Evolutionary conservation across 2,113 vertebrate genomes (phyloP).

Genomic region (Cheilinus undulatus): DNA sequence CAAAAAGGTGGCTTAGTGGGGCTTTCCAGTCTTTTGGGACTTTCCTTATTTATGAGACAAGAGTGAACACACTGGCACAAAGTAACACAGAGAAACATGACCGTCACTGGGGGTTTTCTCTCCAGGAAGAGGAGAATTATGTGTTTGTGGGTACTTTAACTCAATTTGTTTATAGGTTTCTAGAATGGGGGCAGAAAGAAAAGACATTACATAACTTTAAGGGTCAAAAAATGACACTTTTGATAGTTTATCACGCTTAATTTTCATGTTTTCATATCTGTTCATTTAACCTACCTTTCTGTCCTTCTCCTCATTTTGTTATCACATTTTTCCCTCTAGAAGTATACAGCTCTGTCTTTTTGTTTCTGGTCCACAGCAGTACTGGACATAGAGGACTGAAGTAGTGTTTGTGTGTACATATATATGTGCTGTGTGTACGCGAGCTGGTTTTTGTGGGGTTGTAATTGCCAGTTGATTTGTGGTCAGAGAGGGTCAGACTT

Average conservation of each 20-base stretch:
- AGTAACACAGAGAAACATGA: conserved; percentile 47
- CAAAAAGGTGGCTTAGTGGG: conserved; percentile 47
- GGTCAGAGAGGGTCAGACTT: conserved; percentile 66
- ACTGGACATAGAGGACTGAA: not conserved
- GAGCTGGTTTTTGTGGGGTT: conserved; percentile 32
- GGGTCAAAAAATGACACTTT: not conserved
- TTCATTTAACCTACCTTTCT: not conserved
- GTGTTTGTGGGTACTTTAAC: not conserved
- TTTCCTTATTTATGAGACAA: conserved; percentile 61
- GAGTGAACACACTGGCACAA: conserved; percentile 15
- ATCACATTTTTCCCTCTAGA: conserved; percentile 10
- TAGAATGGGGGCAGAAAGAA: not conserved
- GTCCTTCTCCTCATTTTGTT: conserved; percentile 1
- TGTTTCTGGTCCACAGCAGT: conserved; percentile 13
- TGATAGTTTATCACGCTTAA: not conserved
- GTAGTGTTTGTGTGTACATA: conserved; percentile 10
- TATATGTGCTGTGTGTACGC: conserved; percentile 10
- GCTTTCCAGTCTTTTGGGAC: conserved; percentile 43
- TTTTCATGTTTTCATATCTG: too few relatives aligned
- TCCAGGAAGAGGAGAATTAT: not conserved
- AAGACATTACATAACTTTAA: not conserved
- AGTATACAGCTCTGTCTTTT: conserved; percentile 13
- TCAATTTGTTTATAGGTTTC: not conserved
- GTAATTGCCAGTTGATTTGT: conserved; percentile 78
- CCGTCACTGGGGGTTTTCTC: conserved; percentile 29